Percentiles rank a stretch among this genome's conserved stretches.
Evolutionary conservation across 2,113 vertebrate species (phyloP).

Genomic region (Sinocyclocheilus anophthalmus): DNA sequence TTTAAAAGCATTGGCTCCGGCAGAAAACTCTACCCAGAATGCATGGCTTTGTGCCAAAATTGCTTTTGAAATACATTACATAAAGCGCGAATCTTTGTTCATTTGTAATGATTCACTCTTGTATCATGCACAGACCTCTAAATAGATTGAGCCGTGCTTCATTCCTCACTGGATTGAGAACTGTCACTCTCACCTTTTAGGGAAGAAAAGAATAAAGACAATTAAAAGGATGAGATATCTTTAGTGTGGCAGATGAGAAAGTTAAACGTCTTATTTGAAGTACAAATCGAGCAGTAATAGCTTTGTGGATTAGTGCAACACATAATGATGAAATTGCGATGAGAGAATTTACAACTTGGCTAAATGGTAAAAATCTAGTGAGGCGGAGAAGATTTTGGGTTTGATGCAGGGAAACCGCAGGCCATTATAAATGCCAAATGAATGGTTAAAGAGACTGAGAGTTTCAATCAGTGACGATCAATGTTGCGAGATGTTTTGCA

Average conservation of each 20-base stretch:
- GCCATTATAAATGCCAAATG: conserved; percentile 41
- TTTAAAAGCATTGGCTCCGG: conserved; percentile 4
- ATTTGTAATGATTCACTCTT: background rate
- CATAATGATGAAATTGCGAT: conserved; percentile 50
- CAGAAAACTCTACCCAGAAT: background rate
- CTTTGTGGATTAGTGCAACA: conserved; percentile 33
- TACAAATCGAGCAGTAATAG: conserved; percentile 35
- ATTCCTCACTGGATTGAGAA: background rate
- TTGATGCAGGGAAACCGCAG: conserved; percentile 19
- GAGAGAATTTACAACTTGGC: conserved; percentile 32
- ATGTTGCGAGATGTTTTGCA: conserved; percentile 33
- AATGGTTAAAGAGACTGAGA: conserved; percentile 29
- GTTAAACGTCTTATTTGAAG: conserved; percentile 42
- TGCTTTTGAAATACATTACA: conserved; percentile 9
- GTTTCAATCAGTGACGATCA: conserved; percentile 40
- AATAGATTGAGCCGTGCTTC: background rate
- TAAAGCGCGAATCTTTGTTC: background rate
- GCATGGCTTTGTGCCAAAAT: background rate
- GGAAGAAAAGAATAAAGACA: background rate
- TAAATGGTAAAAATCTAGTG: conserved; percentile 42
- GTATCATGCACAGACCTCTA: background rate
- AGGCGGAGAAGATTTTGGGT: conserved; percentile 30
- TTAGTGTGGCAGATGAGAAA: background rate
- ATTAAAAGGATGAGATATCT: conserved; percentile 29
- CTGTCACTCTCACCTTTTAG: background rate